Evolutionary conservation across 2,113 vertebrate genomes (phyloP).

Genomic region (Pogona vitticeps): DNA sequence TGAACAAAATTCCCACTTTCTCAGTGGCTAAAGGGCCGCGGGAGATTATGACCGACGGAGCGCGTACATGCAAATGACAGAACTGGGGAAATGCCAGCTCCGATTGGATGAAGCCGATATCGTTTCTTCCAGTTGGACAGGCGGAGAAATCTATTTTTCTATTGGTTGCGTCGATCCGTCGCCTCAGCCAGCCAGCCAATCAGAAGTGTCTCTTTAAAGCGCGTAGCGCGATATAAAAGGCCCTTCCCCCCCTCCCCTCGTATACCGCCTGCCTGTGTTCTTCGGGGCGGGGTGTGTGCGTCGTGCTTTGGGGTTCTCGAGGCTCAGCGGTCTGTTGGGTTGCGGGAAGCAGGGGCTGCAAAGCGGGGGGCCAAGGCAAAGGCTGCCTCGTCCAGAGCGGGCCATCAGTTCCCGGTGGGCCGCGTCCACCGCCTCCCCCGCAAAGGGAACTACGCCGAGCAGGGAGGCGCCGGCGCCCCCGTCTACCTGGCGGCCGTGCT

Average conservation of each 20-base stretch:
- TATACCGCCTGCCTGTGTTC: background rate
- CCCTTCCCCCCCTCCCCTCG: too few species aligned
- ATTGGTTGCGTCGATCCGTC: background rate
- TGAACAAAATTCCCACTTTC: background rate
- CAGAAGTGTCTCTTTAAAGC: background rate
- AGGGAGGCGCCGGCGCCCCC: background rate
- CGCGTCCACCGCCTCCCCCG: background rate
- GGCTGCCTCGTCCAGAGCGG: background rate
- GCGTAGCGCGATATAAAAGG: background rate
- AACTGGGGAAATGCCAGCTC: background rate
- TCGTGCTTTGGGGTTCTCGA: accelerated
- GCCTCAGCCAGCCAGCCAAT: background rate
- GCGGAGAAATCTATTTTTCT: too few species aligned
- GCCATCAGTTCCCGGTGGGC: conserved; percentile 6
- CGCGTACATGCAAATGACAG: background rate
- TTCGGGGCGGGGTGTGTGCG: too few species aligned
- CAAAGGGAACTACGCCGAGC: conserved; percentile 16
- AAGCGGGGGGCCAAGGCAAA: conserved; percentile 3
- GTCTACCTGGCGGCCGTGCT: conserved; percentile 16
- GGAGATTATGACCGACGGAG: background rate
- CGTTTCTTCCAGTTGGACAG: background rate
- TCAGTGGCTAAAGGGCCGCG: background rate
- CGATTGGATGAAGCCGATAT: background rate
- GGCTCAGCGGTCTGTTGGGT: conserved; percentile 33
- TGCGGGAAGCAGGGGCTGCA: background rate